A percentile compares a stretch with the other conserved stretches of the same genome.
phyloP scores from a whole-genome alignment of 2,888 invertebrate genomes.

The Griposia aprilina region DNA sequence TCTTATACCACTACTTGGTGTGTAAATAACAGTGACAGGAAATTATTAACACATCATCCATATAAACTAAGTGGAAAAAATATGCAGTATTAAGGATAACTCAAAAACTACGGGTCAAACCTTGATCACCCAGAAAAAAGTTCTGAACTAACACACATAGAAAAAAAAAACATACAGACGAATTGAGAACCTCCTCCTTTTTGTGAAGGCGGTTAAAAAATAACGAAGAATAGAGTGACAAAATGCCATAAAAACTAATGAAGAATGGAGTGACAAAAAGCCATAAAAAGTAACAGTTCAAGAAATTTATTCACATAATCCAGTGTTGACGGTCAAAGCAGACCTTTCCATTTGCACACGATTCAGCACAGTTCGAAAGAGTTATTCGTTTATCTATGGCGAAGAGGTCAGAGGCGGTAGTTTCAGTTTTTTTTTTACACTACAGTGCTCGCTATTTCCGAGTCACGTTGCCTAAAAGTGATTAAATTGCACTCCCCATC shows the following conservation, averaged over 20 bases:
- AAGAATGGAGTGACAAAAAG: not conserved
- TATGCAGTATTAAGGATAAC: no score
- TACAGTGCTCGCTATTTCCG: constrained; percentile 57
- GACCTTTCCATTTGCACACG: constrained; percentile 30
- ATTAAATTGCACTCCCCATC: constrained; percentile 59
- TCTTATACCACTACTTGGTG: no score
- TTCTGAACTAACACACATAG: no score
- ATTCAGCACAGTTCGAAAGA: constrained; percentile 39
- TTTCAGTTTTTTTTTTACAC: constrained; percentile 56
- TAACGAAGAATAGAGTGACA: not conserved
- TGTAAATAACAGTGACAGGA: no score
- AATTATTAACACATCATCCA: no score
- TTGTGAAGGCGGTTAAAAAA: no score
- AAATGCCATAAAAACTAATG: not conserved
- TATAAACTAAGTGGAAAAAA: no score
- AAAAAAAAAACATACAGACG: no score
- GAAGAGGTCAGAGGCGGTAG: constrained; percentile 40
- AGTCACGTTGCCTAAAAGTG: constrained; percentile 55
- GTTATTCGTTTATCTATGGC: constrained; percentile 53
- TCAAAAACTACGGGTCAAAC: no score
- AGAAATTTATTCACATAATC: constrained; percentile 37
- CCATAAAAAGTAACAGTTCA: not conserved
- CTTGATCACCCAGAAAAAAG: no score
- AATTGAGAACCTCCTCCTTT: no score
- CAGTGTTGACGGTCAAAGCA: constrained; percentile 37